Percentiles rank a stretch among this genome's conserved stretches.
Evolutionary conservation across 2,888 invertebrate species (phyloP).

Genomic region (Labia minor): DNA sequence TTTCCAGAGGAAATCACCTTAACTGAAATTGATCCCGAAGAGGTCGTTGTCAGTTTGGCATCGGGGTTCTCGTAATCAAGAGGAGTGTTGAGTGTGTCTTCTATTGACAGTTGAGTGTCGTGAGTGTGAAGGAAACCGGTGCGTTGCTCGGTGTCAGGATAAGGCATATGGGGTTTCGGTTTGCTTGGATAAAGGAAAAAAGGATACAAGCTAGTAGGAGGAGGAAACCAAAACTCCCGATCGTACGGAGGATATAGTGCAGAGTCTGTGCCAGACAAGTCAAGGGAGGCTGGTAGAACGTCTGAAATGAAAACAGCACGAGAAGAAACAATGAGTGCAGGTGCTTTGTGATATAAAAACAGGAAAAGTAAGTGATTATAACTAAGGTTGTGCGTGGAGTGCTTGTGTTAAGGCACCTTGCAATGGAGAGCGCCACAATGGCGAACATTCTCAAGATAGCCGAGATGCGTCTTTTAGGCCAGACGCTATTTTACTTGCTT

Average conservation of each 20-base stretch:
- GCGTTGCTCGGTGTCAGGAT: slow-evolving; percentile 27
- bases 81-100: slow-evolving; percentile 38
- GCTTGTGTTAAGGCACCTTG: not conserved
- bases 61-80: slow-evolving; percentile 31
- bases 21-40: slow-evolving; percentile 41
- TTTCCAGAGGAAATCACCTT: slow-evolving; percentile 50
- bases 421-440: not conserved
- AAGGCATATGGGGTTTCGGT: slow-evolving; percentile 26
- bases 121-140: slow-evolving; percentile 32
- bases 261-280: slow-evolving; percentile 46
- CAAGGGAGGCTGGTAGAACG: slow-evolving; percentile 43
- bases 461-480: not conserved
- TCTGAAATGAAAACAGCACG: slow-evolving; percentile 46
- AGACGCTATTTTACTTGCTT: not conserved
- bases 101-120: slow-evolving; percentile 34
- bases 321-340: slow-evolving; percentile 26
- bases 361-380: not conserved
- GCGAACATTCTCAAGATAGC: slow-evolving; percentile 4
- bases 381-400: slow-evolving; percentile 4
- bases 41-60: slow-evolving; percentile 31
- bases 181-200: slow-evolving; percentile 48
- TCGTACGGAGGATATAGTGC: slow-evolving; percentile 42
- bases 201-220: slow-evolving; percentile 45
- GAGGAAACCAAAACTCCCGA: slow-evolving; percentile 45
- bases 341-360: slow-evolving; percentile 7